phyloP scores from a whole-genome alignment of 2,797 vertebrate species.

The Lepilemur ruficaudatus region DNA sequence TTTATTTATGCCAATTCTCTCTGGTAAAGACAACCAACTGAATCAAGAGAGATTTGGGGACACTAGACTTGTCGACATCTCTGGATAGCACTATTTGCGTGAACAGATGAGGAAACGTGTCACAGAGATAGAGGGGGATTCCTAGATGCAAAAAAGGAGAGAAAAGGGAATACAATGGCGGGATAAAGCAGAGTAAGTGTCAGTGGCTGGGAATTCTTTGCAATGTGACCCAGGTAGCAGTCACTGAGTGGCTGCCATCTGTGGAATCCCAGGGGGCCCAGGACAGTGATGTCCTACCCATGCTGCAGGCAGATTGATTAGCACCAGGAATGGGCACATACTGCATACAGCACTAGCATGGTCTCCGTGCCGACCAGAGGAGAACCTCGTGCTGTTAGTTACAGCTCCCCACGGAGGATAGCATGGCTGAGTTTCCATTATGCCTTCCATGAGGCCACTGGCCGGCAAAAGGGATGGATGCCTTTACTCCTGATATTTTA shows the following conservation, averaged over 20 bases:
- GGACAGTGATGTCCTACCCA: not conserved
- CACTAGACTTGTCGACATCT: constrained; percentile 64
- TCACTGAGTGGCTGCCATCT: not conserved
- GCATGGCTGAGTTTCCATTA: not conserved
- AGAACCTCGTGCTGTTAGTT: not conserved
- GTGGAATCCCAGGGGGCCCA: not conserved
- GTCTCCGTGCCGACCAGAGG: not conserved
- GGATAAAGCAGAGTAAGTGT: not conserved
- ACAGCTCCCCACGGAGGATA: not conserved
- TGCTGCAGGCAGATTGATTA: not conserved
- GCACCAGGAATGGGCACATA: not conserved
- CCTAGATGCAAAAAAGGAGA: constrained; percentile 45
- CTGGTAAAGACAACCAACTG: not conserved
- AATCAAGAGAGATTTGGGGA: constrained; percentile 60
- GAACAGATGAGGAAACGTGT: constrained; percentile 80
- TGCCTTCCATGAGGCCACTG: not conserved
- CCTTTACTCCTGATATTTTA: not conserved
- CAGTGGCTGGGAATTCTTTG: not conserved
- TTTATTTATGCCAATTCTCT: not conserved
- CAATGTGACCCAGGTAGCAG: not conserved
- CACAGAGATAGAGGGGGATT: constrained; percentile 63
- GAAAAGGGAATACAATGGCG: not conserved
- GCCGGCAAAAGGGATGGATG: not conserved
- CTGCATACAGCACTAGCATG: too few species aligned
- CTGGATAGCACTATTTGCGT: constrained; percentile 72